phyloP scores from a whole-genome alignment of 2,888 invertebrate species.

The Eupeodes latifasciatus region DNA sequence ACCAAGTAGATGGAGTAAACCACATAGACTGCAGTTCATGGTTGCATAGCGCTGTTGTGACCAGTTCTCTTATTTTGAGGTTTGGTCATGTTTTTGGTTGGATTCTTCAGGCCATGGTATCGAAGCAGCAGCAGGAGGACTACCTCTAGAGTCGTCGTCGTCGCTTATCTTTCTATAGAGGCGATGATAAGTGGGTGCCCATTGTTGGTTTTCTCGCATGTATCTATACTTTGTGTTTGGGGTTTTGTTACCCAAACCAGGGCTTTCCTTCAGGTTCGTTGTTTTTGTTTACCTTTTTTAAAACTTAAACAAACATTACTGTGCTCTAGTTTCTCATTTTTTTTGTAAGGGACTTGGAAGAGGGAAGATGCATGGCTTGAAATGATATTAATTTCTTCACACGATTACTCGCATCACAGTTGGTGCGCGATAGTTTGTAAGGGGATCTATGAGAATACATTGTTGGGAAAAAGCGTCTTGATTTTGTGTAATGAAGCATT shows the following conservation, averaged over 20 bases:
- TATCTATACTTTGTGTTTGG: constrained; percentile 13
- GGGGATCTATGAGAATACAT: constrained; percentile 9
- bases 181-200: constrained; percentile 71
- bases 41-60: constrained; percentile 26
- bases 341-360: background rate
- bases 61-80: constrained; percentile 47
- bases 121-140: constrained; percentile 28
- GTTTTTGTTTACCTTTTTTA: background rate
- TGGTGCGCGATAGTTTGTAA: constrained; percentile 33
- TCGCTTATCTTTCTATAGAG: constrained; percentile 51
- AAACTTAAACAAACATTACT: constrained; percentile 15
- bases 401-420: constrained; percentile 31
- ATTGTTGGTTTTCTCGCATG: constrained; percentile 72
- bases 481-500: background rate
- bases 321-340: constrained; percentile 53
- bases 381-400: constrained; percentile 59
- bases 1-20: constrained; percentile 15
- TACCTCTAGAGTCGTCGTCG: constrained; percentile 21
- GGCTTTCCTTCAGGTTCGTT: constrained; percentile 28
- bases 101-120: background rate
- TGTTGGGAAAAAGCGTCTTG: background rate
- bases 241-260: constrained; percentile 17
- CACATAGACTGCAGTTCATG: constrained; percentile 28
- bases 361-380: background rate
- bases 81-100: constrained; percentile 45